phyloP scores from a whole-genome alignment of 2,888 invertebrate genomes.

The Microctonus brassicae region DNA sequence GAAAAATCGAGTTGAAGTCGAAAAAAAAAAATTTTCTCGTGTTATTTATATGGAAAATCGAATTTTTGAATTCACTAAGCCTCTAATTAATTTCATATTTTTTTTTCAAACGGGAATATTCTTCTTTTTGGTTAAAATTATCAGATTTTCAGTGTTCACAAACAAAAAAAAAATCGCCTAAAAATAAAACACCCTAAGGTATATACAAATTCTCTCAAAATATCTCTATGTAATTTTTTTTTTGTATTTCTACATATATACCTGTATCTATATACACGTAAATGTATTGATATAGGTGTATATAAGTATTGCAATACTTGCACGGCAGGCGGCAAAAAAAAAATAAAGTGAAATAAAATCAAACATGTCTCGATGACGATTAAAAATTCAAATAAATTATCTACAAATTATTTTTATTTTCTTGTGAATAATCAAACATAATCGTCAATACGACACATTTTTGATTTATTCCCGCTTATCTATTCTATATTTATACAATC shows the following conservation, averaged over 20 bases:
- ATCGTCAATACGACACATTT: background rate
- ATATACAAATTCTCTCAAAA: no score
- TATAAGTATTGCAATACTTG: background rate
- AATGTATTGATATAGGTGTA: conserved; percentile 44
- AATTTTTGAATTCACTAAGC: no score
- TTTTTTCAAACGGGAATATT: no score
- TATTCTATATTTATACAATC: background rate
- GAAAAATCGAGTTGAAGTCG: no score
- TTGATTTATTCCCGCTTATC: background rate
- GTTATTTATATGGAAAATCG: no score
- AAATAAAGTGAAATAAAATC: background rate
- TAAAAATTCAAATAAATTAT: background rate
- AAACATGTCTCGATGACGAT: background rate
- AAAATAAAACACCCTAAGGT: no score
- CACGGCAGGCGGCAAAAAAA: background rate
- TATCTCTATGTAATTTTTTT: background rate
- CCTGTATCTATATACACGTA: conserved; percentile 39
- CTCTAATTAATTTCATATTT: no score
- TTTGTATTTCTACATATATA: conserved; percentile 19
- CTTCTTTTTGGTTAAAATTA: no score
- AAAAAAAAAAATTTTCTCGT: no score
- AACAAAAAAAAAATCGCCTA: no score
- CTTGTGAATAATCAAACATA: background rate
- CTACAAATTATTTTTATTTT: background rate
- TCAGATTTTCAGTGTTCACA: no score